Evolutionary conservation across 2,797 vertebrate species (phyloP), one percentile per base, ranked within the genome.

Genomic region (Dromococcyx pavoninus): DNA sequence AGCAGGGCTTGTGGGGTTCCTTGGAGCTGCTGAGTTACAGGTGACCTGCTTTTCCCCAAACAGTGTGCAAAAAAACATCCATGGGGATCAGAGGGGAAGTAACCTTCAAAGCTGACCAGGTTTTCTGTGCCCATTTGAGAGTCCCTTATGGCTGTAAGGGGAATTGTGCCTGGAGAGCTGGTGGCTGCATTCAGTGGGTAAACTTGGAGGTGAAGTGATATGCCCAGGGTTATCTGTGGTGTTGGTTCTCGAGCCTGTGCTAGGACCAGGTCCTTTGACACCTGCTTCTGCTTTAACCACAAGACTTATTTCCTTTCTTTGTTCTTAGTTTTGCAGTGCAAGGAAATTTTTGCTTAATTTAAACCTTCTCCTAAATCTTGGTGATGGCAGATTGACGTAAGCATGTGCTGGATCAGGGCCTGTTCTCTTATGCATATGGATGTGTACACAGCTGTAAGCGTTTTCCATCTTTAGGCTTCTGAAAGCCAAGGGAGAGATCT

Each of bases 401-500:
- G 89, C 39, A 4, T 89, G 78, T 83, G 91, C 95, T 97, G 96
- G 93, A 93, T 85, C 94, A 79, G 93, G 94, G 92, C 95, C 93
- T 95, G 78, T 53, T 96, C 93, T 93, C 92, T 95, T 93, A 96
- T 95, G 93, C 94, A 94, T 93, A 92, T 94, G 95, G 95, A 93
- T 96, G 84, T 1, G 5, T 44, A 48, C 91, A 46, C 94, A 95
- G 93, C 96, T 96, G 95, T 91, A 92, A 95, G 94, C 17, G 0
- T 79, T 93, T 79, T 95, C 91, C 92, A 71, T 88, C 95, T 83
- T 89, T 3, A 94, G 92, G 80, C 35, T 95, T 58, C 50, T 91
- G 65, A 84, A 86, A 46, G 44, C 77, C 65, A 67, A 92, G 65
- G 61, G 9, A 92, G 60, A 88, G 24, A 18, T 37, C 80, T 79